Evolutionary conservation across 2,888 invertebrate genomes (phyloP).

Genomic region (Calameuta pallipes): DNA sequence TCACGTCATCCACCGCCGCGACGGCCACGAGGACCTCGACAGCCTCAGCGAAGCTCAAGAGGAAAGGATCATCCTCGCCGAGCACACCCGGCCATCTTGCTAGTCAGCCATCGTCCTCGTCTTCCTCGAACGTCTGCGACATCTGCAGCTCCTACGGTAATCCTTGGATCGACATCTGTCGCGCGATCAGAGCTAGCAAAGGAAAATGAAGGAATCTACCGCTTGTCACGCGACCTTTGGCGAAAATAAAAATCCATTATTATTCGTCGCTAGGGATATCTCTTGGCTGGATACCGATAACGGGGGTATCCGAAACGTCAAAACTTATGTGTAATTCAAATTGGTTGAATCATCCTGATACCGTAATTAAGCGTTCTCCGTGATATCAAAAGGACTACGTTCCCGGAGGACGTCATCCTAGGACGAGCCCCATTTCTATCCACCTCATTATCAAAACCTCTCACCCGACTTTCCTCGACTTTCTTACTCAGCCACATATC

Average conservation of each 20-base stretch:
- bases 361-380: neutral
- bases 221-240: neutral
- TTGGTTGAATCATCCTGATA: neutral
- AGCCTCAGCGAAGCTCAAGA: conserved; percentile 35
- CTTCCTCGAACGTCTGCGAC: conserved; percentile 65
- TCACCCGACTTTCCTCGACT: neutral
- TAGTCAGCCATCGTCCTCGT: conserved; percentile 61
- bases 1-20: conserved; percentile 68
- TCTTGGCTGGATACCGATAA: neutral
- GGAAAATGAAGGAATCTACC: conserved; percentile 47
- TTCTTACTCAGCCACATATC: neutral
- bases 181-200: conserved; percentile 68
- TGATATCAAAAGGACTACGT: neutral
- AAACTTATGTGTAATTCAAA: neutral
- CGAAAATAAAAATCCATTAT: neutral
- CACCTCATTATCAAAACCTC: neutral
- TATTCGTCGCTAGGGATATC: neutral
- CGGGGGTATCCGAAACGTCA: neutral
- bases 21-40: neutral
- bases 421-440: neutral
- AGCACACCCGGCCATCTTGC: conserved; percentile 51
- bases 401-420: neutral
- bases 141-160: conserved; percentile 69
- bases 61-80: conserved; percentile 48
- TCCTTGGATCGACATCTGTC: conserved; percentile 69